Percentiles rank a stretch among this genome's conserved stretches.
phyloP scores from a whole-genome alignment of 2,888 invertebrate species.

The Sinelater perroti region DNA sequence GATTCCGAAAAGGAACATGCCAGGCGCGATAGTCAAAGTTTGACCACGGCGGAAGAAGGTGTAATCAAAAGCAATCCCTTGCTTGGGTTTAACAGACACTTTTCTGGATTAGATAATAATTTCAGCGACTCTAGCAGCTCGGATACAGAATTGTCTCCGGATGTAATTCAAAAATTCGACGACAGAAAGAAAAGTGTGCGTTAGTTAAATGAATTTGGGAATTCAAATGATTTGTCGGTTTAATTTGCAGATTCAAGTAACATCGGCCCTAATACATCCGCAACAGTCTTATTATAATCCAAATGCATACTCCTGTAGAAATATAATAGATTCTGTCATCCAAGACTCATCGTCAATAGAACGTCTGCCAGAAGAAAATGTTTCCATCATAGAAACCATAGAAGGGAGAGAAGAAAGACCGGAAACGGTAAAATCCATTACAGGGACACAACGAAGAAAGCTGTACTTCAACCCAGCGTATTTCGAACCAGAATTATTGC shows the following conservation, averaged over 20 bases:
- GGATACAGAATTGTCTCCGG: constrained; percentile 70
- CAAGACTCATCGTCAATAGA: constrained; percentile 64
- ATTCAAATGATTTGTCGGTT: background rate
- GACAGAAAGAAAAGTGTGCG: constrained; percentile 57
- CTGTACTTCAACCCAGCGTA: constrained; percentile 91
- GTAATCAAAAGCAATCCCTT: constrained; percentile 82
- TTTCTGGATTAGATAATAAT: constrained; percentile 64
- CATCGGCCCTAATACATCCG: constrained; percentile 79
- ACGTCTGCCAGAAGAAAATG: constrained; percentile 83
- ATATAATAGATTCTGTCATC: constrained; percentile 46
- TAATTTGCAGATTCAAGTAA: constrained; percentile 64
- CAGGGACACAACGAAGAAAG: constrained; percentile 77
- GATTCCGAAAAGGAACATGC: constrained; percentile 49
- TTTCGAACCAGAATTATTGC: constrained; percentile 85
- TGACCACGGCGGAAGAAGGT: constrained; percentile 68
- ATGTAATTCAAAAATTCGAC: constrained; percentile 56
- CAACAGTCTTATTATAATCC: constrained; percentile 45
- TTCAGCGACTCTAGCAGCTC: constrained; percentile 70
- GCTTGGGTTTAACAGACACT: constrained; percentile 70
- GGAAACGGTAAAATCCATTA: constrained; percentile 71
- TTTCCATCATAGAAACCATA: constrained; percentile 83
- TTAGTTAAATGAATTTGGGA: constrained; percentile 10
- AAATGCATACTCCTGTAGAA: constrained; percentile 27
- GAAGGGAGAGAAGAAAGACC: constrained; percentile 72
- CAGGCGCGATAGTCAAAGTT: constrained; percentile 52